Evolutionary conservation across 2,888 invertebrate species (phyloP), one percentile per base, ranked within the genome.

Genomic region (Cantharis nigra): DNA sequence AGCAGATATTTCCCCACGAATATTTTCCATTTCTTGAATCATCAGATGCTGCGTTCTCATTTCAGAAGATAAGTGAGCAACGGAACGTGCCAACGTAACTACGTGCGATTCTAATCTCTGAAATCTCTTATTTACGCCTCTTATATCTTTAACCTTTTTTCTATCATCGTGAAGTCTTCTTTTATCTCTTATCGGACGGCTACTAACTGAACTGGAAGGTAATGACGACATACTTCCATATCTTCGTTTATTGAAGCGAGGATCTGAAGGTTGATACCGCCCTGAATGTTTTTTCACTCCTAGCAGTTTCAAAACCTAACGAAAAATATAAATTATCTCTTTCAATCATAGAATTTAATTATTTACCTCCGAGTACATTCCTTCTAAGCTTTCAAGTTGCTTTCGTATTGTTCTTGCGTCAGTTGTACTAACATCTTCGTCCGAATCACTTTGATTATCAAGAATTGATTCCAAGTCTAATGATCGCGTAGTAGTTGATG

Each of bases 41-140:
- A 97, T 94, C 77, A 96, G 90, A 87, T 96, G 96, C 85, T 97
- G 96, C 0, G 96, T 95, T 79, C 96, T 89, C 94, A 97, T 95
- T 90, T 97, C 97, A 3, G 96, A 96, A 62, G 97, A 97, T 63
- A 97, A 90, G 88, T 97, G 97, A 14, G 97, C 97, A 20, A 97
- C 97, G 69, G 96, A 96, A 76, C 97, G 90, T 0, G 97, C 97
- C 80, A 97, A 89, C 1, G 97, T 97, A 73, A 97, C 96, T 70
- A 97, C 97, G 88, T 97, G 97, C 0, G 96, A 95, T 88, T 97
- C 97, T 81, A 97, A 89, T 5, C 96, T 91, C 87, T 96, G 96
- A 89, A 97, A 97, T 69, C 97, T 91, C 87, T 95, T 95, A 89
- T 96, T 95, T 81, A 96, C 94, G 72, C 79, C 78, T 11, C 79